Evolutionary conservation across 2,113 vertebrate genomes (phyloP).

Genomic region (Brachypodius melanocephalos): DNA sequence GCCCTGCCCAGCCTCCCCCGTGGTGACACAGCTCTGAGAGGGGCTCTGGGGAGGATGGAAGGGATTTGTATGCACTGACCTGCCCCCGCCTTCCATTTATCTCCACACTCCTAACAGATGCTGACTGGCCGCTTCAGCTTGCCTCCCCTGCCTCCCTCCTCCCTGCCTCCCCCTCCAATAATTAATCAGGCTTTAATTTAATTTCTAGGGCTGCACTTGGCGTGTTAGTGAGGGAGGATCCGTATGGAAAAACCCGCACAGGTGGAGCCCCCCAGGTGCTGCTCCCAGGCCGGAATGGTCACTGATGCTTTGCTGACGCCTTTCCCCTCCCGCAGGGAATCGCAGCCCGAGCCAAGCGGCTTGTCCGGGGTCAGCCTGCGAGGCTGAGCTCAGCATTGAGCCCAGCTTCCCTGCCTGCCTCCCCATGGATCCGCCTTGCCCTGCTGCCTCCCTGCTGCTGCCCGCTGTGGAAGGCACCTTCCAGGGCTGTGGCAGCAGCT

Average conservation of each 20-base stretch:
- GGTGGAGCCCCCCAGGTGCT: neutral
- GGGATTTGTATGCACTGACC: slow-evolving; percentile 11
- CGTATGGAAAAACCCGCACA: fast-evolving
- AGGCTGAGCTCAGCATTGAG: neutral
- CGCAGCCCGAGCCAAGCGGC: neutral
- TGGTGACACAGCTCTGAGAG: neutral
- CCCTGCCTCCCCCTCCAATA: neutral
- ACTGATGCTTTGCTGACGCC: neutral
- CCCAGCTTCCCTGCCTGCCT: neutral
- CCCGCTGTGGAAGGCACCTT: fast-evolving
- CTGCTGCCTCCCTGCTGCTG: neutral
- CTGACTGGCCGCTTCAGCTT: slow-evolving; percentile 27
- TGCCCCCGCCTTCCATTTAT: slow-evolving; percentile 16
- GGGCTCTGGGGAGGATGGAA: neutral
- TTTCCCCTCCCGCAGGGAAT: neutral
- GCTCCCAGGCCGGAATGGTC: neutral
- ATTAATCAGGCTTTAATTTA: slow-evolving; percentile 19
- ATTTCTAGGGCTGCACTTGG: neutral
- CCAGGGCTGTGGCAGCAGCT: neutral
- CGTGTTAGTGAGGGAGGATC: neutral
- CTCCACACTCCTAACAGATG: neutral
- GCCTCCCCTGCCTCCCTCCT: neutral
- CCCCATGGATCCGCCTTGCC: neutral
- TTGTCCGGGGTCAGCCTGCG: neutral
- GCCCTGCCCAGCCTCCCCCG: neutral